phyloP scores from a whole-genome alignment of 1,140 invertebrate species.

The Drosophila kepulauana region DNA sequence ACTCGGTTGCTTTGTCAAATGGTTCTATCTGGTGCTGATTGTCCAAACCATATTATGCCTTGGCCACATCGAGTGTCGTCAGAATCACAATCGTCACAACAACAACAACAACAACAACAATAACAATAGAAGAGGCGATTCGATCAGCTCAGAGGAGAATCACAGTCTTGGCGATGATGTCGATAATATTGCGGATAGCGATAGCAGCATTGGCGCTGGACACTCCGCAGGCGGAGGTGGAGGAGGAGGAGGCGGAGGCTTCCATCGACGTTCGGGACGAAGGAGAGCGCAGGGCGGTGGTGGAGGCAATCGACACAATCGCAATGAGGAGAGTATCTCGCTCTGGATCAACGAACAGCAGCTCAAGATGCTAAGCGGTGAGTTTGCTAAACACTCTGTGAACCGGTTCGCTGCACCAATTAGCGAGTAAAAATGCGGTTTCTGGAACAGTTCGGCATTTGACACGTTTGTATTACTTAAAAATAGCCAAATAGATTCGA shows the following conservation, averaged over 20 bases:
- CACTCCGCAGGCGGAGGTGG: background rate
- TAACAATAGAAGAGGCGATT: conserved; percentile 51
- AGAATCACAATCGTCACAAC: conserved; percentile 68
- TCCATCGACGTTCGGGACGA: conserved; percentile 54
- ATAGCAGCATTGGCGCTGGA: conserved; percentile 36
- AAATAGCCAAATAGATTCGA: too few species aligned
- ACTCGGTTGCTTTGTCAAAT: conserved; percentile 71
- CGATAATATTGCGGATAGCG: conserved; percentile 53
- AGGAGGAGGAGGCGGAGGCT: conserved; percentile 1
- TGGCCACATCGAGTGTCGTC: conserved; percentile 69
- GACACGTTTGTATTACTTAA: too few species aligned
- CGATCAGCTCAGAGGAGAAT: conserved; percentile 65
- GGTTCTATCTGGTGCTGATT: conserved; percentile 79
- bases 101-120: conserved; percentile 53
- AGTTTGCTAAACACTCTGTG: conserved; percentile 15
- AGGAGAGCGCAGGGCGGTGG: conserved; percentile 49
- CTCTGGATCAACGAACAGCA: conserved; percentile 95
- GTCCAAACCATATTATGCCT: conserved; percentile 71
- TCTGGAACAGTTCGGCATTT: too few species aligned
- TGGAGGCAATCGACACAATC: conserved; percentile 54
- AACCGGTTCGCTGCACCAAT: background rate
- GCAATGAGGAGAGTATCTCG: conserved; percentile 87
- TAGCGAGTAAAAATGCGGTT: too few species aligned
- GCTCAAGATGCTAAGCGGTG: conserved; percentile 95
- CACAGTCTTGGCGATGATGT: conserved; percentile 57